phyloP scores from a whole-genome alignment of 2,888 invertebrate genomes.

The Iselma pallidipennis region DNA sequence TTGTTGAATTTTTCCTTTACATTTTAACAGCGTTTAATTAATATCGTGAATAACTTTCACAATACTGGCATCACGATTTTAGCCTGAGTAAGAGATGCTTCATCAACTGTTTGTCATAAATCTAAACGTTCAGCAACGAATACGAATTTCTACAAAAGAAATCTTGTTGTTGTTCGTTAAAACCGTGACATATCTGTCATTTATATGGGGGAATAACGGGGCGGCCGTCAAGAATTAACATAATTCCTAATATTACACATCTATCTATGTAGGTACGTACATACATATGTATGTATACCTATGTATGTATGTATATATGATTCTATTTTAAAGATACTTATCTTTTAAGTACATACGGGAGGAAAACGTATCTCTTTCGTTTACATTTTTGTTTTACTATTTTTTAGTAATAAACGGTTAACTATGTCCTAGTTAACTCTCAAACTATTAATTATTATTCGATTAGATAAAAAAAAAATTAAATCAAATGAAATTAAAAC shows the following conservation, averaged over 20 bases:
- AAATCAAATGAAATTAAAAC: too few relatives aligned
- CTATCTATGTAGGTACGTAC: slow-evolving; percentile 12
- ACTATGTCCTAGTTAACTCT: slow-evolving; percentile 1
- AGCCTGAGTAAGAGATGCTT: slow-evolving; percentile 18
- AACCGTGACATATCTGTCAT: slow-evolving; percentile 23
- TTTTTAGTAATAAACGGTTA: background rate
- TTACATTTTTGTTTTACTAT: background rate
- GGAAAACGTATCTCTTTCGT: background rate
- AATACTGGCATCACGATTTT: slow-evolving; percentile 24
- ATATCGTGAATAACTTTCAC: slow-evolving; percentile 22
- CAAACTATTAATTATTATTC: background rate
- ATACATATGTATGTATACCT: too few relatives aligned
- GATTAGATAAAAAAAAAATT: slow-evolving; percentile 1
- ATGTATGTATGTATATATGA: too few relatives aligned
- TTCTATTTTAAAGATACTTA: background rate
- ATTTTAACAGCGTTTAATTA: slow-evolving; percentile 23
- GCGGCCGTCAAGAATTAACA: slow-evolving; percentile 18
- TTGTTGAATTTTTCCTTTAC: background rate
- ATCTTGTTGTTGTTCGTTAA: slow-evolving; percentile 21
- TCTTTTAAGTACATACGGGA: background rate
- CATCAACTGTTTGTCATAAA: slow-evolving; percentile 25
- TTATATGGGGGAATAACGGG: slow-evolving; percentile 11
- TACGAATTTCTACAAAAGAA: slow-evolving; percentile 16
- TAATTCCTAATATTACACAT: slow-evolving; percentile 12
- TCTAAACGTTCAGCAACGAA: slow-evolving; percentile 11